Evolutionary conservation across 2,113 vertebrate species (phyloP), one percentile per base, ranked within the genome.

Genomic region (Perca flavescens): DNA sequence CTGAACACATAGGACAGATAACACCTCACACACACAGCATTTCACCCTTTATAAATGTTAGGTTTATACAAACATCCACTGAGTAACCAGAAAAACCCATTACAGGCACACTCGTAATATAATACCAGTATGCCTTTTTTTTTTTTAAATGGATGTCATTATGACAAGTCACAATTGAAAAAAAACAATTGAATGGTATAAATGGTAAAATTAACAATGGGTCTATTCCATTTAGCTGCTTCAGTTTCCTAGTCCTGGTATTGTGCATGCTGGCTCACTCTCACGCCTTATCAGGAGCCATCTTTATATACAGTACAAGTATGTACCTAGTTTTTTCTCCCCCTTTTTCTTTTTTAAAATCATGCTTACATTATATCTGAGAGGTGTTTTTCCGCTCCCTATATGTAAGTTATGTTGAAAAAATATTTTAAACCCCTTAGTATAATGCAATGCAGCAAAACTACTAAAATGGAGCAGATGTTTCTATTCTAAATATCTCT

Each of bases 1-100:
- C 95, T 96, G 89, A 81, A 89, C 85, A 91, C 69, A 91, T 43
- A 73, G 66, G 80, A 91, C 14, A 90, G 43, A 74, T 54, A 78
- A 3, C 52, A 79, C 68, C 68, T 88, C 74, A 85, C 77, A 87
- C 79, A 77, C 19, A 86, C 3, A 58, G 63, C 47, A 77, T 68
- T 78, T 74, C 54, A 71, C 21, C 77, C 1, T 77, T 63, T 10
- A 76, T 47, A 49, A 60, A 60, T 50, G 22, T 60, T 54, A 49
- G 12, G 11, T 19, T 61, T 58, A 28, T 68, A 60, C 76, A 80
- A 86, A 82, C 3, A 79, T 71, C 19, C 12, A 57, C 34, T 28
- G 15, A 77, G 28, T 13, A 28, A 15, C n/a, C 25, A 79, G 25
- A 65, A 16, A 31, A 36, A 73, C 25, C 10, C 9, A 43, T 43